Conservation (phyloP, 2,113 vertebrate species). For the Lepisosteus oculatus region DNA sequence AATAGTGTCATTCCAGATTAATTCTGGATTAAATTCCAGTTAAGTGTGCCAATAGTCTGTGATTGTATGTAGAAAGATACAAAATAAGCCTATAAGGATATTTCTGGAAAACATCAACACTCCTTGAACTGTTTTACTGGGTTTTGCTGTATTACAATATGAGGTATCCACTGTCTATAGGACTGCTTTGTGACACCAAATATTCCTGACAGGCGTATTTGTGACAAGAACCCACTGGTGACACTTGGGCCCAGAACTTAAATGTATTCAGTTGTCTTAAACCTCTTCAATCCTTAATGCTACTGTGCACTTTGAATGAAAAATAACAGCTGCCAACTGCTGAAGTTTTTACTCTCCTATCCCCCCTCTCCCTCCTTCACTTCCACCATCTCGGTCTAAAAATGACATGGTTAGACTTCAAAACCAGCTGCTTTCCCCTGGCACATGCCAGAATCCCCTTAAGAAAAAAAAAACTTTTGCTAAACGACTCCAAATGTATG, state of each 20-base stretch:
- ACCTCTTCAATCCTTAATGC: conserved; percentile 23
- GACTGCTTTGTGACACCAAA: neutral
- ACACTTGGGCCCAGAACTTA: neutral
- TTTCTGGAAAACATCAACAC: too few species aligned
- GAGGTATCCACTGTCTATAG: neutral
- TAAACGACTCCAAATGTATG: conserved; percentile 54
- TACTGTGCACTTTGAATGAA: conserved; percentile 40
- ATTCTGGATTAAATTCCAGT: too few species aligned
- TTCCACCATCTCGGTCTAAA: conserved; percentile 41
- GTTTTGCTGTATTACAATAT: too few species aligned
- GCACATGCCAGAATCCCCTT: conserved; percentile 40
- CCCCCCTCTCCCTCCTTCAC: conserved; percentile 33
- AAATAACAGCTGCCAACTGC: conserved; percentile 52
- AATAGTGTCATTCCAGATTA: too few species aligned
- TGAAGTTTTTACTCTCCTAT: conserved; percentile 37
- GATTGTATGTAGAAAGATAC: too few species aligned
- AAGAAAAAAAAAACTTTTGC: conserved; percentile 29
- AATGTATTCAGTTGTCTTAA: conserved; percentile 5
- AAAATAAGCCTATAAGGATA: too few species aligned
- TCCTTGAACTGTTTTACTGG: neutral
- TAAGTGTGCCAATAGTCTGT: too few species aligned
- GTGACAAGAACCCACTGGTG: too few species aligned
- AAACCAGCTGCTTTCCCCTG: conserved; percentile 28
- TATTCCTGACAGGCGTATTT: neutral
- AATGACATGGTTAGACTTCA: conserved; percentile 43